Evolutionary conservation across 2,113 vertebrate species (phyloP), one percentile per base, ranked within the genome.

Genomic region (Atrichornis clamosus): DNA sequence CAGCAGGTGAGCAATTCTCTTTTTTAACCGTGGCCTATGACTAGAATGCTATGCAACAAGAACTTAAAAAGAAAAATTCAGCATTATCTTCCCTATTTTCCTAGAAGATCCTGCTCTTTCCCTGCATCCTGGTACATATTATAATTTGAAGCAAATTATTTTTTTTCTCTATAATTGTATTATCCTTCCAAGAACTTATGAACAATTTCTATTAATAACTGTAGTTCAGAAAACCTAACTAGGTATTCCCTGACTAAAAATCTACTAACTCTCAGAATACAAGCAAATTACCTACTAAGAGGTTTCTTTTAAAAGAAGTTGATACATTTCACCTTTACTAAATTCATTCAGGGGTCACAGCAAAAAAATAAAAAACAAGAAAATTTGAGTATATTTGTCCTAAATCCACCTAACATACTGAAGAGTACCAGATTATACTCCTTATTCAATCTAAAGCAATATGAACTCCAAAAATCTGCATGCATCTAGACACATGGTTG

Each of bases 401-500:
- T 63, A 94, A 89, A 78, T 13, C 11, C 55, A 77, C 13, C 11
- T 0, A 56, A 58, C 3, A 47, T 11, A 83, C 32, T n/a, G 44
- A 44, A 47, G 9, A 62, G 27, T 15, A 85, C 16, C 72, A 86
- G 30, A 80, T 41, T 7, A 73, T 13, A 33, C 9, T 49, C 4
- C 1, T 82, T 67, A 42, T 52, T 82, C 59, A 65, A 8, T 37
- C 37, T 30, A 49, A 75, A 14, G 50, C 56, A 87, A 28, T 2
- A 73, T 7, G 9, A 91, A 79, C 24, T 33, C 24, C 19, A 68
- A 47, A 84, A 67, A 39, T 19, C 23, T 7, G 9, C 33, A 12
- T 4, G 10, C 1, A 1, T 33, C 3, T 52, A 47, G 7, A 19
- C 18, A 2, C 59, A 62, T 0, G 0, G 19, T 0, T 49, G 13